phyloP scores from a whole-genome alignment of 1,140 invertebrate species.

The Lanistes nyassanus region DNA sequence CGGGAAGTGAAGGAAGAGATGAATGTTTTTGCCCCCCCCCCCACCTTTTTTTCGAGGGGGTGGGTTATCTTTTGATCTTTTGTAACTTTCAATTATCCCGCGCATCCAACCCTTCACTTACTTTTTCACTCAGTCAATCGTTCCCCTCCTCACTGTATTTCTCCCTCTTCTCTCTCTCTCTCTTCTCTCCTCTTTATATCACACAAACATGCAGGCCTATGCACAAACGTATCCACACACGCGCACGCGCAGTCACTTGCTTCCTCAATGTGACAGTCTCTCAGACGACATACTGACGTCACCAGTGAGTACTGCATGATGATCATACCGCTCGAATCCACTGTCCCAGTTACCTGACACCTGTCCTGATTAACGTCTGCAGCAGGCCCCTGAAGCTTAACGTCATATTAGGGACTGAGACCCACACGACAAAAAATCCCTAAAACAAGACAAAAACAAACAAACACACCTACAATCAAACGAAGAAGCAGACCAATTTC shows the following conservation, averaged over 20 bases:
- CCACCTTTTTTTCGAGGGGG: background rate
- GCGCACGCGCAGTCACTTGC: background rate
- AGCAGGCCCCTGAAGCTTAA: too few species aligned
- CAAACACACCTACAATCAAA: background rate
- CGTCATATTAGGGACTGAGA: background rate
- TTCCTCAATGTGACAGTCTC: background rate
- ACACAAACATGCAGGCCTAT: background rate
- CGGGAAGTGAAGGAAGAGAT: too few species aligned
- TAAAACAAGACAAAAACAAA: background rate
- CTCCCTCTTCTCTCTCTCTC: slow-evolving; percentile 1
- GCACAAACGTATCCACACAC: background rate
- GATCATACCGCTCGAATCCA: too few species aligned
- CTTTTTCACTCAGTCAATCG: background rate
- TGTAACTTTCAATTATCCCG: background rate
- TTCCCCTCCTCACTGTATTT: background rate
- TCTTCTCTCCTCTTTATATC: background rate
- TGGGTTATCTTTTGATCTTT: background rate
- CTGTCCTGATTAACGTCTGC: too few species aligned
- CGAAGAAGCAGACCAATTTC: too few species aligned
- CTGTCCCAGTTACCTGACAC: too few species aligned
- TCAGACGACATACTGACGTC: background rate
- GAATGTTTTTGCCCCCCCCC: background rate
- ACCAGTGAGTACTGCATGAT: background rate
- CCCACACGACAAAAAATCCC: background rate
- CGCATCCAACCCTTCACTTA: background rate